These are phyloP conservation scores for Gymnoscopelus microlampas DNA, from an alignment of 2,797 vertebrate genomes.

Conservation along the genomic window DNA sequence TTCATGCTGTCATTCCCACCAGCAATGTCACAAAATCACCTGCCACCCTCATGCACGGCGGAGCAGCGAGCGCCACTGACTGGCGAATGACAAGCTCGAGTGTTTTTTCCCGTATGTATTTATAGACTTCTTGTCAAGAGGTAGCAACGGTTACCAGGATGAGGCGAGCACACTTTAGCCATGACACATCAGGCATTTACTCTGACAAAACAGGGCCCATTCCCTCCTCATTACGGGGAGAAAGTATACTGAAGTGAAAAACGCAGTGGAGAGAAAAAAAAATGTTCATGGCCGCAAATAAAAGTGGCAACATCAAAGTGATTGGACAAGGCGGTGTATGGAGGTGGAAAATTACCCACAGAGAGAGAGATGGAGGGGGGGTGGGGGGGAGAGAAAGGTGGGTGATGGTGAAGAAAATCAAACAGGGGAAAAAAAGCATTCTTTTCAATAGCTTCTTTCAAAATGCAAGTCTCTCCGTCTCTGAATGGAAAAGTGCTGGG, in stretches of 20 bases:
- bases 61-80: slow-evolving; percentile 39
- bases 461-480: slow-evolving; percentile 32
- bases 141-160: slow-evolving; percentile 76
- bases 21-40: slow-evolving; percentile 26
- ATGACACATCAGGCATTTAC: slow-evolving; percentile 54
- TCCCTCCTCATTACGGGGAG: slow-evolving; percentile 20
- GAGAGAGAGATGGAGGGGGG: neutral
- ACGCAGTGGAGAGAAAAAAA: neutral
- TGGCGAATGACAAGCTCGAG: slow-evolving; percentile 48
- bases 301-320: slow-evolving; percentile 12
- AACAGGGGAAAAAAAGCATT: slow-evolving; percentile 9
- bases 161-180: slow-evolving; percentile 48
- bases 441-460: slow-evolving; percentile 26
- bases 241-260: slow-evolving; percentile 1
- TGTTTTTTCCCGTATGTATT: slow-evolving; percentile 61
- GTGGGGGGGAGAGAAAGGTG: neutral
- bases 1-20: neutral
- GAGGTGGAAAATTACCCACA: neutral
- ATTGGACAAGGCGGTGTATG: neutral
- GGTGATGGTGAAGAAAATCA: neutral
- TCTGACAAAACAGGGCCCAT: slow-evolving; percentile 18
- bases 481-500: slow-evolving; percentile 55
- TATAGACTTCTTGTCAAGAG: slow-evolving; percentile 68
- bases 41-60: neutral
- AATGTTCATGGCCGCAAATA: neutral